Percentiles rank a stretch among this genome's conserved stretches.
phyloP scores from a whole-genome alignment of 2,888 invertebrate species.

The Ommatoiulus sabulosus region DNA sequence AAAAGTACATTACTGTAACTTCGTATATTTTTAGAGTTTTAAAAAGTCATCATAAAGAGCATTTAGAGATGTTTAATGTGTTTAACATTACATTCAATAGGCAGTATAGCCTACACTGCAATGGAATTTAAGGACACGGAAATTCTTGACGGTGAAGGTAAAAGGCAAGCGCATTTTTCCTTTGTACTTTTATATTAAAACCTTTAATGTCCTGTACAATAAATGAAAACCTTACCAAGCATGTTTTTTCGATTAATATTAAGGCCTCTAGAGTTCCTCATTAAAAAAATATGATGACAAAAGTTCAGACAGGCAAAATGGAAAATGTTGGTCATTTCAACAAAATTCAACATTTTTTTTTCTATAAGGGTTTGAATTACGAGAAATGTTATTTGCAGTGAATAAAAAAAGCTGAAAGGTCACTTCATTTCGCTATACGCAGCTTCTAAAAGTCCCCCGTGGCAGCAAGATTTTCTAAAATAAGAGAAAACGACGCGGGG shows the following conservation, averaged over 20 bases:
- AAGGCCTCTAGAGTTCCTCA: neutral
- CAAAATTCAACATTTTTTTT: neutral
- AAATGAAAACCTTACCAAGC: neutral
- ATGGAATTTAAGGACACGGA: slow-evolving; percentile 1
- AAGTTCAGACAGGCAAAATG: neutral
- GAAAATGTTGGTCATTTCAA: neutral
- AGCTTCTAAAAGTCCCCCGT: neutral
- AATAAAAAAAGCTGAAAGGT: neutral
- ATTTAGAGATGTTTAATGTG: neutral
- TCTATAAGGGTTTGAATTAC: neutral
- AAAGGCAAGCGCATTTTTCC: neutral
- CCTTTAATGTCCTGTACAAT: neutral
- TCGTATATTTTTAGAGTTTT: no score
- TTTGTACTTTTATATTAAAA: neutral
- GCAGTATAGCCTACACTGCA: neutral
- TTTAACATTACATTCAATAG: neutral
- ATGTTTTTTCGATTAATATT: neutral
- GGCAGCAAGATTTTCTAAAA: neutral
- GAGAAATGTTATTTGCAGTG: neutral
- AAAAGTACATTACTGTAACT: no score
- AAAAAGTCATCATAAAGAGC: neutral
- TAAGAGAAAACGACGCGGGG: neutral
- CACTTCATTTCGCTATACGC: neutral
- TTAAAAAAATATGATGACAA: neutral
- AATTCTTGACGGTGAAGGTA: neutral